Percentiles rank a stretch among this genome's conserved stretches.
Conservation (phyloP, 2,888 invertebrate genomes). For the Amiota minor region DNA sequence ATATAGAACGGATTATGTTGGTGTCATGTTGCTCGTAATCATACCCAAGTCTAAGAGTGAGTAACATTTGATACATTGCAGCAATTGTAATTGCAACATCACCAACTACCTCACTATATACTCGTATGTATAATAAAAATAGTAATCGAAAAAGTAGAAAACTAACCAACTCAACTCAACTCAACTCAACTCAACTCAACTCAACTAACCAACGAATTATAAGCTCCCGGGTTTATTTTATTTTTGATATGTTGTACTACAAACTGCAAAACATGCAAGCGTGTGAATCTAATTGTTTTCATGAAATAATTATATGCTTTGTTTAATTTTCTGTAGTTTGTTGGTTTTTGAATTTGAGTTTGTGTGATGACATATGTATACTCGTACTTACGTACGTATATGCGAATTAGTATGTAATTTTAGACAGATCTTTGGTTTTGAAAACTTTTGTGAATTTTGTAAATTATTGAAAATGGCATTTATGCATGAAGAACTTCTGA, state of each 20-base stretch:
- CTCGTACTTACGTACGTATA: too few species aligned
- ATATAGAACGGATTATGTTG: conserved; percentile 5
- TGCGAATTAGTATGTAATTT: too few species aligned
- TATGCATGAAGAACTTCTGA: conserved; percentile 2
- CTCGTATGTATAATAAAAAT: too few species aligned
- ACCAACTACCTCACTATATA: neutral
- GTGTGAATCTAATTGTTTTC: too few species aligned
- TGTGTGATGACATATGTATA: neutral
- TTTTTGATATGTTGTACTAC: too few species aligned
- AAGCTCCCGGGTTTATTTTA: too few species aligned
- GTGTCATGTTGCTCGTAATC: conserved; percentile 11
- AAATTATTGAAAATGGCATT: neutral
- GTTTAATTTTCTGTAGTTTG: too few species aligned
- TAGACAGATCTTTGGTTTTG: too few species aligned
- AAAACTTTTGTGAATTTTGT: too few species aligned
- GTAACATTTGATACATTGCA: conserved; percentile 16
- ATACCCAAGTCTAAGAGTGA: neutral
- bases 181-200: neutral
- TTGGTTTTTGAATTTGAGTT: neutral
- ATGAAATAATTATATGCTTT: too few species aligned
- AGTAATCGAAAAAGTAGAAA: neutral
- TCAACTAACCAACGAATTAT: too few species aligned
- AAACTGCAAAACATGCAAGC: too few species aligned
- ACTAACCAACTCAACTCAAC: neutral
- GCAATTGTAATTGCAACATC: neutral